Evolutionary conservation across 2,888 invertebrate species (phyloP), one percentile per base, ranked within the genome.

Genomic region (Lucinisca nassula): DNA sequence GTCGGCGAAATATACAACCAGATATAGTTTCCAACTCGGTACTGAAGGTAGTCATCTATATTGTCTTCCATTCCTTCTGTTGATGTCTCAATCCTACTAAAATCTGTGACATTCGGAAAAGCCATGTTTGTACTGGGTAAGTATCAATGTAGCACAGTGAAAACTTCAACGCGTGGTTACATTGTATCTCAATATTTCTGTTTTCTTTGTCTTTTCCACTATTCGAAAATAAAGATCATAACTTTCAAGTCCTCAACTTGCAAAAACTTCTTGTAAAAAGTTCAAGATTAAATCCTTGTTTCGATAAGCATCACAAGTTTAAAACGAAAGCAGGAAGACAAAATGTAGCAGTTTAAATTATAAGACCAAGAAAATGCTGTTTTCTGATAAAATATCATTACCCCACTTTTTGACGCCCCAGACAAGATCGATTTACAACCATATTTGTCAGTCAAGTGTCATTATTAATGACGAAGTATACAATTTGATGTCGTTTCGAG

Each of bases 1-100:
- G 91, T 32, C 0, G 91, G 92, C 3, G 92, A 88, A 24, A 82
- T 76, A 55, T 90, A 92, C 2, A 85, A 84, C 92, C 92, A 92
- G 30, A 92, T 76, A 21, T 51, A 51, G 17, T 88, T 67, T 1
- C 87, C 87, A 27, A 89, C 51, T 35, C 35, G 45, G 37, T 85
- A 88, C 58, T 82, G 79, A 4, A 4, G 8, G 40, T 79, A 85
- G 1, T 85, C 88, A 3, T 82, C 76, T 32, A 79, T 24, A 12
- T 30, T 55, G 1, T 35, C n/a, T 2, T 8, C 8, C 12, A 32
- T 61, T 12, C n/a, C n/a, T n/a, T 61, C 61, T n/a, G 61, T 61
- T n/a, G 45, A 17, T 45, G 45, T 12, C 45, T 17, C 8, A 12
- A 12, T 8, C 45, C 8, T 45, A 45, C n/a, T n/a, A n/a, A 45